These are phyloP conservation scores for Eilema depressum DNA, from an alignment of 2,888 invertebrate species.

Conservation along the genomic window DNA sequence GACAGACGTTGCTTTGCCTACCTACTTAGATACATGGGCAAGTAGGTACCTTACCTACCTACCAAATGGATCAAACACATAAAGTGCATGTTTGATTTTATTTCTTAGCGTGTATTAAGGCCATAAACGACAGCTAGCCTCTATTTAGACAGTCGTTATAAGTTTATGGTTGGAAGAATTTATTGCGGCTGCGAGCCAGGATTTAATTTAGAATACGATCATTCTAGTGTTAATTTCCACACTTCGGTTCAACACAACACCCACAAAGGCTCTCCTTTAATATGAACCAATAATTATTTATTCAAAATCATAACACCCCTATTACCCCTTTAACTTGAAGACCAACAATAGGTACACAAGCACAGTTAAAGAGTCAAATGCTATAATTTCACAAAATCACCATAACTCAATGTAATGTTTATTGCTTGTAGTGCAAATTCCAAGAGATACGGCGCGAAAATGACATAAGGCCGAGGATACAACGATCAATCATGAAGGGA, in stretches of 20 bases:
- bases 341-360: constrained; percentile 46
- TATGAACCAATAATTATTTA: constrained; percentile 45
- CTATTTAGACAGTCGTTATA: constrained; percentile 84
- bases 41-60: constrained; percentile 15
- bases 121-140: constrained; percentile 79
- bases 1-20: too few species aligned
- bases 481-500: constrained; percentile 85
- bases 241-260: constrained; percentile 59
- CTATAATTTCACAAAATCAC: constrained; percentile 73
- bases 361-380: constrained; percentile 55
- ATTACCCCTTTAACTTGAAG: constrained; percentile 22
- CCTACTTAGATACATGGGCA: not conserved
- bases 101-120: constrained; percentile 73
- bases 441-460: constrained; percentile 81
- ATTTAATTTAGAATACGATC: constrained; percentile 83
- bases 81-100: constrained; percentile 58
- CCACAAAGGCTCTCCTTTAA: constrained; percentile 24
- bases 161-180: constrained; percentile 81
- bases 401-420: constrained; percentile 82
- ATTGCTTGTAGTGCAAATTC: constrained; percentile 82
- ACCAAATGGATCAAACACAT: constrained; percentile 60
- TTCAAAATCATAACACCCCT: constrained; percentile 38
- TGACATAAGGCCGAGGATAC: constrained; percentile 85
- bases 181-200: constrained; percentile 74
- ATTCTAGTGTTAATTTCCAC: constrained; percentile 79